Evolutionary conservation across 2,888 invertebrate genomes (phyloP).

Genomic region (Eugnorisma glareosa): DNA sequence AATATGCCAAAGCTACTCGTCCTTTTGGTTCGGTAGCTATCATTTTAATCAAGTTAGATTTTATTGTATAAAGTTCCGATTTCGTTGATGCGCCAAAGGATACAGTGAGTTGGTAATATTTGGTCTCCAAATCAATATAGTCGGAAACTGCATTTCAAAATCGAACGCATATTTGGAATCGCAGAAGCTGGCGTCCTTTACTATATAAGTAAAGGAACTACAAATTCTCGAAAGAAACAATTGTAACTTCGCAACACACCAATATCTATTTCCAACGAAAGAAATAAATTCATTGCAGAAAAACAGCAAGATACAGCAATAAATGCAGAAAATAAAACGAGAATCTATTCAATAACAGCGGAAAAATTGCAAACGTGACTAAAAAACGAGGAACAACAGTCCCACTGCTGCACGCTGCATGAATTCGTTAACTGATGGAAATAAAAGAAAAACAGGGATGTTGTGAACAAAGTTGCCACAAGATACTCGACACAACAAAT

Average conservation of each 20-base stretch:
- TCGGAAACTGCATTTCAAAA: background rate
- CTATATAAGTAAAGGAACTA: background rate
- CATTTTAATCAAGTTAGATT: background rate
- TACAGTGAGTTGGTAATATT: background rate
- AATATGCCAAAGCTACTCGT: background rate
- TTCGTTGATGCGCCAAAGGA: background rate
- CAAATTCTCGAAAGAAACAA: background rate
- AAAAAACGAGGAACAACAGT: background rate
- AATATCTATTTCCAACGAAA: background rate
- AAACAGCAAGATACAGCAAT: slow-evolving; percentile 26
- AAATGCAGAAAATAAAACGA: slow-evolving; percentile 19
- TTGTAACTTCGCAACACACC: background rate
- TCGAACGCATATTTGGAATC: background rate
- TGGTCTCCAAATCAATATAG: background rate
- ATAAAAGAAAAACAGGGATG: slow-evolving; percentile 26
- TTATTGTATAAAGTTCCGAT: background rate
- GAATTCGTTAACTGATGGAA: slow-evolving; percentile 39
- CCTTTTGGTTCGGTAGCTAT: too few species aligned
- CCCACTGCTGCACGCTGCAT: slow-evolving; percentile 15
- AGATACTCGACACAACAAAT: slow-evolving; percentile 27
- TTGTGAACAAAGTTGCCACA: slow-evolving; percentile 40
- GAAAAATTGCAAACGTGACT: slow-evolving; percentile 23
- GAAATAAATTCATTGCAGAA: slow-evolving; percentile 7
- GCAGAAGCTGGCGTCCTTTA: background rate
- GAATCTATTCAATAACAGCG: slow-evolving; percentile 35